Evolutionary conservation across 1,140 invertebrate genomes (phyloP).

Genomic region (Parapsyche elsis): DNA sequence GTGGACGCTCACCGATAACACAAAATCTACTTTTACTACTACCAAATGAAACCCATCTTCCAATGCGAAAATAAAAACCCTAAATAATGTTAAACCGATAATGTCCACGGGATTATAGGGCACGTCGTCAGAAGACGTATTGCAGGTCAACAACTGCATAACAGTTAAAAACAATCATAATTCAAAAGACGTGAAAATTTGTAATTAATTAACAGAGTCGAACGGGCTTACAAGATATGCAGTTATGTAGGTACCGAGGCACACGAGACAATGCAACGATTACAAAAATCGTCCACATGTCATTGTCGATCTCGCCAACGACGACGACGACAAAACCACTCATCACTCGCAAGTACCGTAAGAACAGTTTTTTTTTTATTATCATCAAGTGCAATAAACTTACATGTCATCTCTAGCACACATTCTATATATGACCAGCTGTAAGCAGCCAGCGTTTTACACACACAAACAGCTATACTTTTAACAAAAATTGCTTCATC

Average conservation of each 20-base stretch:
- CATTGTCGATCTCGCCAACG: not conserved
- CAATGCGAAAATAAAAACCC: too few relatives aligned
- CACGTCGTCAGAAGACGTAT: not conserved
- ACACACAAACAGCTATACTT: too few relatives aligned
- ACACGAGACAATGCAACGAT: too few relatives aligned
- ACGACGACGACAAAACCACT: not conserved
- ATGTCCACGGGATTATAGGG: not conserved
- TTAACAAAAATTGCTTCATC: too few relatives aligned
- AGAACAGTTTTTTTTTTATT: not conserved
- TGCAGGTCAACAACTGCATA: not conserved
- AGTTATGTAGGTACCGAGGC: too few relatives aligned
- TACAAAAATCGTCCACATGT: not conserved
- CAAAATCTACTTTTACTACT: too few relatives aligned
- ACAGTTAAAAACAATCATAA: not conserved
- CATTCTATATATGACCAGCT: too few relatives aligned
- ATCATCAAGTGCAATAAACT: too few relatives aligned
- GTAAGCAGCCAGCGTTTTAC: too few relatives aligned
- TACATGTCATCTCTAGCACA: too few relatives aligned
- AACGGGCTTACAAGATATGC: too few relatives aligned
- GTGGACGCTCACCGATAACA: not conserved
- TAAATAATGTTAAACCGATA: not conserved
- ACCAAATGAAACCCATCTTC: not conserved
- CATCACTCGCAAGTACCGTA: not conserved
- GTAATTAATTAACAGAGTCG: not conserved
- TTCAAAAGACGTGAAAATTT: not conserved